Evolutionary conservation across 2,113 vertebrate species (phyloP).

Genomic region (Pleuronectes platessa): DNA sequence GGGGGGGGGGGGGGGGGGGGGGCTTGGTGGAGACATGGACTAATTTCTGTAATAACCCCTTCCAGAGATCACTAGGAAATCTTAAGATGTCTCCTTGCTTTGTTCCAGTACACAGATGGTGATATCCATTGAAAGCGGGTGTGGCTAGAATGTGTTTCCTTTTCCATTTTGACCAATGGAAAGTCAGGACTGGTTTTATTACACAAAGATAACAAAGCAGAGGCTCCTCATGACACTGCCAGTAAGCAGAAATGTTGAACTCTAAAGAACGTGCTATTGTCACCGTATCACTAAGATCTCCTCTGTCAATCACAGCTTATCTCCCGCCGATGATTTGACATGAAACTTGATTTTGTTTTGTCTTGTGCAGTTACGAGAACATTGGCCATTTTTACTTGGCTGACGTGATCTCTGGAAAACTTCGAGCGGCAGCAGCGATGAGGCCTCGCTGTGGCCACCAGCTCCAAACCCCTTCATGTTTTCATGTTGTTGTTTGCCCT

Average conservation of each 20-base stretch:
- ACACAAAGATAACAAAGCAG: no score
- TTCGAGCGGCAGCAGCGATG: neutral
- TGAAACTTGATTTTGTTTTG: slow-evolving; percentile 25
- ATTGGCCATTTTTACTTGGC: neutral
- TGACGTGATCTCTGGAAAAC: slow-evolving; percentile 22
- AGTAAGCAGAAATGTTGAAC: neutral
- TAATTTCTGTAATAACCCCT: no score
- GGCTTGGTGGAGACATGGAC: no score
- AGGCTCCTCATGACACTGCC: neutral
- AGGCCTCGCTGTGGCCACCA: neutral
- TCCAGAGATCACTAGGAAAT: neutral
- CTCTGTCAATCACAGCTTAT: slow-evolving; percentile 24
- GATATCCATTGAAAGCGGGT: neutral
- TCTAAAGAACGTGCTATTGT: slow-evolving; percentile 22
- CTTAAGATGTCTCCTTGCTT: neutral
- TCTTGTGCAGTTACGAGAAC: slow-evolving; percentile 9
- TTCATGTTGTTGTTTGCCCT: slow-evolving; percentile 2
- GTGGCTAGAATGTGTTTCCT: neutral
- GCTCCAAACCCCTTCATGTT: slow-evolving; percentile 24
- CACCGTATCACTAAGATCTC: slow-evolving; percentile 31
- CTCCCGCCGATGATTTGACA: slow-evolving; percentile 6
- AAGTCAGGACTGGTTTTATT: neutral
- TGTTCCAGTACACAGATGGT: neutral
- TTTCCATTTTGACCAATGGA: neutral
- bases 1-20: no score